Evolutionary conservation across 2,888 invertebrate species (phyloP).

Genomic region (Athripsodes cinereus): DNA sequence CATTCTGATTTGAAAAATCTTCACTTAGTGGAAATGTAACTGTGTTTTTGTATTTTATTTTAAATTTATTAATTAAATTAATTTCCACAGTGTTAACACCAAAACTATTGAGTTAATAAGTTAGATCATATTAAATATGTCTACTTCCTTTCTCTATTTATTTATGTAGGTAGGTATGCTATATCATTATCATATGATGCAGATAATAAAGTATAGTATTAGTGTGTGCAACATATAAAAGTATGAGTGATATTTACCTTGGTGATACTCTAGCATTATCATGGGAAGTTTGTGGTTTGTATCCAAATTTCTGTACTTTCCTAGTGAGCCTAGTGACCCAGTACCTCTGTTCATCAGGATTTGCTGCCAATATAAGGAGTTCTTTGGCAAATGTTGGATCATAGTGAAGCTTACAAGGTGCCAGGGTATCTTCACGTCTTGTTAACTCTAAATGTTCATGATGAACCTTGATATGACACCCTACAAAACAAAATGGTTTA

Average conservation of each 20-base stretch:
- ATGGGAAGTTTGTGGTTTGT: conserved; percentile 69
- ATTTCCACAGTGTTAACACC: too few relatives aligned
- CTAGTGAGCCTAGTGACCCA: conserved; percentile 91
- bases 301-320: conserved; percentile 89
- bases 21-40: too few relatives aligned
- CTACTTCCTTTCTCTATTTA: too few relatives aligned
- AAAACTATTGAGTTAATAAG: too few relatives aligned
- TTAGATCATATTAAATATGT: too few relatives aligned
- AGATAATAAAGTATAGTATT: too few relatives aligned
- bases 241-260: conserved; percentile 50
- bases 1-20: too few relatives aligned
- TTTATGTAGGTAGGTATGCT: too few relatives aligned
- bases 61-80: too few relatives aligned
- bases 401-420: conserved; percentile 94
- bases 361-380: conserved; percentile 81
- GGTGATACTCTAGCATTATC: conserved; percentile 69
- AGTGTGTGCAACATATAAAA: too few relatives aligned
- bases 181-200: too few relatives aligned
- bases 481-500: conserved; percentile 40
- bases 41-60: too few relatives aligned
- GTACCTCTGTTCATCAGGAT: conserved; percentile 80
- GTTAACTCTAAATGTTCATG: conserved; percentile 92
- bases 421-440: conserved; percentile 67
- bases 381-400: conserved; percentile 93
- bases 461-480: conserved; percentile 95